Evolutionary conservation across 1,140 invertebrate species (phyloP), one percentile per base, ranked within the genome.

Genomic region (Papilio dardanus): DNA sequence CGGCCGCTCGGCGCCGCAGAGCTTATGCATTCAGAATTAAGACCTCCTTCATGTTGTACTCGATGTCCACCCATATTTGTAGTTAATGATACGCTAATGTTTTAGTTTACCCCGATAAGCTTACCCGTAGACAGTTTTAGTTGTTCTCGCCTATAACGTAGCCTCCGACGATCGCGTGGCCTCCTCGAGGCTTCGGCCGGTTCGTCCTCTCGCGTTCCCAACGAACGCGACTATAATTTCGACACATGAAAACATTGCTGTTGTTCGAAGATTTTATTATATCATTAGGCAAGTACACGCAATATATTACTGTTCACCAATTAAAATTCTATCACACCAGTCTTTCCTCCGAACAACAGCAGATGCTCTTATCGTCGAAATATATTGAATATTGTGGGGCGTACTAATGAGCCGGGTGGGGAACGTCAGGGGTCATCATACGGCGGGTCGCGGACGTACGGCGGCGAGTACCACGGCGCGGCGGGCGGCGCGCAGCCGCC

Each of bases 401-500:
- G 54, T 62, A 62, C 54, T 62, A 62, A 62, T 62, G 54, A 62
- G 54, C 54, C 80, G 80, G 77, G 79, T 58, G 69, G 81, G 86
- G 76, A 62, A 42, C 74, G 71, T 73, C 83, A 94, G 93, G 92
- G 93, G 83, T 94, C 93, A 74, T 89, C 92, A 88, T 93, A 93
- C 87, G 92, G 90, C 85, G 90, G 88, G 78, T 88, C 89, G 81
- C 87, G 91, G 79, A 84, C 80, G 71, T 91, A 92, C 86, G 87
- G 81, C 82, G 81, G 84, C 80, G 90, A 92, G 81, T 88, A 91
- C 85, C 89, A 88, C 87, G 85, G 74, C 69, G 74, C 84, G 54
- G 86, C 85, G 83, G 83, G 82, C 79, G 83, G 82, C 82, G 82
- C 84, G 77, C 87, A 87, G 86, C 88, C 84, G 75, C 86, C 90